phyloP scores from a whole-genome alignment of 2,113 vertebrate genomes.

The Pollimyrus isidori region DNA sequence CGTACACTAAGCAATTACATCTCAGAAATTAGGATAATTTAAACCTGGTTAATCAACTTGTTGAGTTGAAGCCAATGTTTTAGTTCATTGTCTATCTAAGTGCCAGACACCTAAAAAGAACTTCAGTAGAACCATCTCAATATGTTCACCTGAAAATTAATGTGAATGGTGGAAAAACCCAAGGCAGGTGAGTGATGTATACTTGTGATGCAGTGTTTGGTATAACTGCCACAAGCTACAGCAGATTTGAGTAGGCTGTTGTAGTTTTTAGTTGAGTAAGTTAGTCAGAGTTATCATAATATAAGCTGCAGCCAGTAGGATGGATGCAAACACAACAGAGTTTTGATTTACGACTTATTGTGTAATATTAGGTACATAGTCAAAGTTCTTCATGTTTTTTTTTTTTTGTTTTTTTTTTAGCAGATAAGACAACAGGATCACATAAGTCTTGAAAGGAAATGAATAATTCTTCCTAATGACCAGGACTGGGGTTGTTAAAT shows the following conservation, averaged over 20 bases:
- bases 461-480: conserved; percentile 28
- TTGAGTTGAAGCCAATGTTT: not conserved
- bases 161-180: not conserved
- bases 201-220: not conserved
- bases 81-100: not conserved
- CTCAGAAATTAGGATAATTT: not conserved
- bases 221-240: not conserved
- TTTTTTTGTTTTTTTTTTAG: conserved; percentile 16
- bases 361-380: not conserved
- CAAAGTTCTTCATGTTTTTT: not conserved
- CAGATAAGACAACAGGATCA: conserved; percentile 2
- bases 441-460: conserved; percentile 20
- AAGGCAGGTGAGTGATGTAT: not conserved
- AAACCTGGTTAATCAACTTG: not conserved
- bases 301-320: not conserved
- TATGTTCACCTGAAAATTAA: not conserved
- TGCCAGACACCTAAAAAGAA: not conserved
- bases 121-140: not conserved
- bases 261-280: not conserved
- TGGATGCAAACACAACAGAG: not conserved
- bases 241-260: not conserved
- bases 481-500: conserved; percentile 11
- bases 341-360: not conserved
- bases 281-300: not conserved
- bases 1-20: not conserved